Evolutionary conservation across 92 coral and sea anemone species (phyloP), one percentile per base, ranked within the genome.

Genomic region (Umimayanthus chanpuru): DNA sequence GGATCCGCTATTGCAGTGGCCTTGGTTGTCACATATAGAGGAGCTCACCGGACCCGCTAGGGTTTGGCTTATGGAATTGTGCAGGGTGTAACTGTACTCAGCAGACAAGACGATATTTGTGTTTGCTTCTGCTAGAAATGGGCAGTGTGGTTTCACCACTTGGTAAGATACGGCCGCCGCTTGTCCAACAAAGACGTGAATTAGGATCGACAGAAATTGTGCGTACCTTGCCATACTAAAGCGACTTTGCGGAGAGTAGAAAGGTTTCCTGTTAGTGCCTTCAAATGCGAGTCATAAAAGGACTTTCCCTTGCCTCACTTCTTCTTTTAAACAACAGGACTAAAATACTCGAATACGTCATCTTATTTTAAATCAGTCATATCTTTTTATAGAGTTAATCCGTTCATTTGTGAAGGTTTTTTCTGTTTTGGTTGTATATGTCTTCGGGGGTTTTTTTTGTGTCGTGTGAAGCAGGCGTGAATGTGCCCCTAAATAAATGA

Each of bases 1-100:
- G 39, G 76, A 71, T 9, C 20, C 76, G 15, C 41, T 71, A 1
- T 71, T 10, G 20, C 76, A 71, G 76, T 71, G 76, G 76, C 40
- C 40, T 32, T 29, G 76, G 76, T 71, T 71, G 41, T 71, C 76
- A 71, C 76, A 71, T 32, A 71, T 26, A 71, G 76, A 71, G 18
- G 36, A 29, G 18, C 23, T 71, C 76, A 21, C 76, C 4, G 14
- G 76, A 10, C 76, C 76, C 11, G 40, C 39, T 71, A 29, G 5
- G 4, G 39, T 71, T 29, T 29, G 39, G 18, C 76, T 9, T 9
- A 16, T 21, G 40, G 76, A 41, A 29, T 71, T 71, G 0, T 71
- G 9, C 41, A 71, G 39, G 76, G 76, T 71, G 76, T 71, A 71
- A 26, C 39, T 26, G 76, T 71, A 71, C 6, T 71, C 7, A 32